phyloP scores from a whole-genome alignment of 1,140 invertebrate genomes.

The Drosophila ercepeae region DNA sequence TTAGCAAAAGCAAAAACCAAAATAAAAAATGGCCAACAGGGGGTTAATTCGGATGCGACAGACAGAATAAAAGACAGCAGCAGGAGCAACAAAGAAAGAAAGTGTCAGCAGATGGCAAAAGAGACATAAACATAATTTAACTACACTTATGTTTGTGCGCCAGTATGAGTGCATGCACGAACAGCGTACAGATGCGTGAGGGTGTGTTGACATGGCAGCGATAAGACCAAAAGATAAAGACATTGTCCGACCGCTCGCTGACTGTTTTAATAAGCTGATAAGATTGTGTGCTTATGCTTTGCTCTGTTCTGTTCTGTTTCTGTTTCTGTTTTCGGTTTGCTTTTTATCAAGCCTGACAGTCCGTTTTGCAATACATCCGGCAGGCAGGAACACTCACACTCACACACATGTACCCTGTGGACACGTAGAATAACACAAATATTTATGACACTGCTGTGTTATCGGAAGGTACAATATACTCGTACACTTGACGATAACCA shows the following conservation, averaged over 20 bases:
- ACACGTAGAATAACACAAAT: constrained; percentile 18
- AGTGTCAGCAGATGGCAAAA: constrained; percentile 35
- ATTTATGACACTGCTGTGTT: constrained; percentile 33
- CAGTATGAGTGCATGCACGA: constrained; percentile 4
- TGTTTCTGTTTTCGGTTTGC: constrained; percentile 8
- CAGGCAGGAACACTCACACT: constrained; percentile 6
- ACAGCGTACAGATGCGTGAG: not conserved
- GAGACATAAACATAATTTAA: constrained; percentile 46
- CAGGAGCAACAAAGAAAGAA: constrained; percentile 1
- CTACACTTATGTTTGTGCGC: constrained; percentile 30
- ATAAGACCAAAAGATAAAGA: constrained; percentile 51
- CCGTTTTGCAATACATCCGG: constrained; percentile 41
- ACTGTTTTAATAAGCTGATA: constrained; percentile 57
- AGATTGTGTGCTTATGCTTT: constrained; percentile 55
- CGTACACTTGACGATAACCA: constrained; percentile 34
- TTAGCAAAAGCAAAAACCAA: not conserved
- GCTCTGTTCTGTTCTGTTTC: not conserved
- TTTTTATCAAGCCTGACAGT: constrained; percentile 35
- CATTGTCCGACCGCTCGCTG: constrained; percentile 40
- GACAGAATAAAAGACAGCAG: constrained; percentile 10
- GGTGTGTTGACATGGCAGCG: constrained; percentile 49
- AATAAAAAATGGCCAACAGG: not conserved
- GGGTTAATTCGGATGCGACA: constrained; percentile 17
- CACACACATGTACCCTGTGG: constrained; percentile 3
- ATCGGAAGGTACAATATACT: constrained; percentile 25